Base-by-base conservation (phyloP, 1,140 invertebrate genomes). In the Cherax quadricarinatus region DNA sequence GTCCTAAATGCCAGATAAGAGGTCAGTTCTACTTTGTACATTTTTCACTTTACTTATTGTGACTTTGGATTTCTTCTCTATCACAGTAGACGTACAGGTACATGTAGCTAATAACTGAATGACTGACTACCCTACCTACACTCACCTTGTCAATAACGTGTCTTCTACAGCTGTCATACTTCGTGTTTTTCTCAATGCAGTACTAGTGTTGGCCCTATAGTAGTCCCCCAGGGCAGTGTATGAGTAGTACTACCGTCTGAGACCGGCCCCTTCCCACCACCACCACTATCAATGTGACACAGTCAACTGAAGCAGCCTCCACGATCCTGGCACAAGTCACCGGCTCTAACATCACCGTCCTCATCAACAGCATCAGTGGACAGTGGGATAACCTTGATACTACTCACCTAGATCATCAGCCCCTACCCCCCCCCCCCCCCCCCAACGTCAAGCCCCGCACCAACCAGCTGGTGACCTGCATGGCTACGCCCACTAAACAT, bases 391-490 rank as follows among this genome's bases (percentile, higher is more conserved):
- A n/a, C 70, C 70, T 75, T 75, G 70, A 75, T 75, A 75, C 70
- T 75, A 75, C 70, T 75, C 24, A 75, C 70, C 70, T 75, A 75
- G n/a, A 75, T 75, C 70, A 41, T 75, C 70, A 75, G n/a, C 70
- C 70, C 70, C n/a, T 5, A 4, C 53, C 53, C 53, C 53, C 53
- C 53, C 53, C 4, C 6, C 53, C 53, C 3, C 14, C 53, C 53
- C 14, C 14, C 9, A 1, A 10, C 9, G 9, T 9, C 53, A 10
- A 14, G 53, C 9, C 53, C 66, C 12, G 66, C 24, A 75, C n/a
- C n/a, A 30, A 75, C n/a, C 70, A 75, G n/a, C 70, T 75, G 70
- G 70, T 75, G 70, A 24, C 70, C 70, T 75, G 70, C 70, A 75
- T 75, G 70, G 70, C n/a, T n/a, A 4, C 6, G n/a, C 70, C 70